These are phyloP conservation scores for Poecilia picta DNA, from an alignment of 2,797 vertebrate species.

Conservation along the genomic window DNA sequence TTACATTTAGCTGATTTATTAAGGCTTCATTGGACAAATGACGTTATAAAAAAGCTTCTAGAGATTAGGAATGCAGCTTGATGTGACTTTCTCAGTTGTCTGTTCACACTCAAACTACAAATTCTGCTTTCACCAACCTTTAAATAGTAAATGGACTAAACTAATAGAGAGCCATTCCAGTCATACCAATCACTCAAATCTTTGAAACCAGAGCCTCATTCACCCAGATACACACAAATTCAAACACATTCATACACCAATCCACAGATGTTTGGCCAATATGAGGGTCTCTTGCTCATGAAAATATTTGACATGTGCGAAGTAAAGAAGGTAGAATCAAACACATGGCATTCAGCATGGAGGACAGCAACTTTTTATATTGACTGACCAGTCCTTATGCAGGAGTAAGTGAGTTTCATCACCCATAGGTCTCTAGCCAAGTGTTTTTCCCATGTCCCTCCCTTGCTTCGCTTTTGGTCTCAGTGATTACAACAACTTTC, in stretches of 20 bases:
- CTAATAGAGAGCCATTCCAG: not conserved
- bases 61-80: slow-evolving; percentile 35
- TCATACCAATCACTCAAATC: not conserved
- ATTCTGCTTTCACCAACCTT: slow-evolving; percentile 6
- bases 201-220: not conserved
- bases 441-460: slow-evolving; percentile 20
- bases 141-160: not conserved
- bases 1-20: slow-evolving; percentile 17
- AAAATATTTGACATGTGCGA: not conserved
- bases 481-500: slow-evolving; percentile 10
- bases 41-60: slow-evolving; percentile 30
- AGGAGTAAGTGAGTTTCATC: not conserved
- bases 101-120: slow-evolving; percentile 12
- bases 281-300: not conserved
- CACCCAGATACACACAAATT: not conserved
- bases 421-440: not conserved
- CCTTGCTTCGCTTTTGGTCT: slow-evolving; percentile 16
- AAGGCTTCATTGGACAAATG: slow-evolving; percentile 6
- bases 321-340: not conserved
- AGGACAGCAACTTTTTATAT: not conserved
- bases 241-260: not conserved
- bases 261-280: not conserved
- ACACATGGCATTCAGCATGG: not conserved
- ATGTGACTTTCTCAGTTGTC: slow-evolving; percentile 27
- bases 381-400: not conserved